Conservation (phyloP, 2,797 vertebrate species). For the Rachycentron canadum region DNA sequence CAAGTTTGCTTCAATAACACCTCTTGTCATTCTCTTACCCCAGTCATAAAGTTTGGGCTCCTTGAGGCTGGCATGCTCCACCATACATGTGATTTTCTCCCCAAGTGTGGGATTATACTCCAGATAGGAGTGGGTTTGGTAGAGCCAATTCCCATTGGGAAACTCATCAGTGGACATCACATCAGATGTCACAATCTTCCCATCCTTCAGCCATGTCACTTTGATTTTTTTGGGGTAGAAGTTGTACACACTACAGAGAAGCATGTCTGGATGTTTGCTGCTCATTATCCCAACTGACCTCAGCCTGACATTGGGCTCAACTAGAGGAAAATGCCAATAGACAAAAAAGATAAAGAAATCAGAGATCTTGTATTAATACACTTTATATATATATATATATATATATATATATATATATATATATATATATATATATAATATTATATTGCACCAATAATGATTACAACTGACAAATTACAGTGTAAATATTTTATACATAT, state of each 20-base stretch:
- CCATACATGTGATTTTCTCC: slow-evolving; percentile 81
- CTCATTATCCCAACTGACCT: slow-evolving; percentile 29
- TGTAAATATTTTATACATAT: neutral
- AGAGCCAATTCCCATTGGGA: slow-evolving; percentile 83
- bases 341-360: neutral
- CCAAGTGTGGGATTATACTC: slow-evolving; percentile 73
- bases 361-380: neutral
- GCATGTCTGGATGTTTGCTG: slow-evolving; percentile 55
- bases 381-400: too few species aligned
- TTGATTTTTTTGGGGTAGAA: slow-evolving; percentile 83
- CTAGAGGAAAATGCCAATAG: slow-evolving; percentile 36
- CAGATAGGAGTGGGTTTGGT: slow-evolving; percentile 82
- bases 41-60: slow-evolving; percentile 65
- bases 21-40: slow-evolving; percentile 69
- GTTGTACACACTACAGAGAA: slow-evolving; percentile 80
- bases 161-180: slow-evolving; percentile 58
- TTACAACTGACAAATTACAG: neutral
- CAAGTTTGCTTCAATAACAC: neutral
- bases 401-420: too few species aligned
- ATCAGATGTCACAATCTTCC: slow-evolving; percentile 47
- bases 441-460: slow-evolving; percentile 7
- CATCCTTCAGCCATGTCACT: slow-evolving; percentile 80
- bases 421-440: too few species aligned
- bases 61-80: slow-evolving; percentile 74
- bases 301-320: slow-evolving; percentile 69